Evolutionary conservation across 2,888 invertebrate genomes (phyloP).

Genomic region (Ectemnius lituratus): DNA sequence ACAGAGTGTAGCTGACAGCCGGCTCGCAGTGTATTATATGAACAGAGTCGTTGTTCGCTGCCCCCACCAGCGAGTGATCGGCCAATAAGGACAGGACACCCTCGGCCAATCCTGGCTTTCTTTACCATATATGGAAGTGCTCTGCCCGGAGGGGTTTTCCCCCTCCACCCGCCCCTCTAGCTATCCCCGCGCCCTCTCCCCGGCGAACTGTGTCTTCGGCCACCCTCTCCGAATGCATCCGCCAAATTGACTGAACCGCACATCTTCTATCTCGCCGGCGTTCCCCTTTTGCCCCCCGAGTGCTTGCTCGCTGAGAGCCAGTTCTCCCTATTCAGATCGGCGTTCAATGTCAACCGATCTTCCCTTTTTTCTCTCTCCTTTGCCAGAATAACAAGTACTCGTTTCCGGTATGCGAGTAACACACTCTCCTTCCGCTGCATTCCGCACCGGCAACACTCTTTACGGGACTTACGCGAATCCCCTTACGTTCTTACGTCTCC

Average conservation of each 20-base stretch:
- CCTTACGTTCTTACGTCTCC: neutral
- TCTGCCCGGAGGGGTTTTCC: constrained; percentile 80
- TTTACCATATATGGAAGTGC: constrained; percentile 90
- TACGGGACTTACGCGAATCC: neutral
- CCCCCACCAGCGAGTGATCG: constrained; percentile 63
- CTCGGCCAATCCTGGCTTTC: constrained; percentile 84
- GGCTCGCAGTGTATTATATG: constrained; percentile 74
- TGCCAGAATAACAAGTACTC: constrained; percentile 24
- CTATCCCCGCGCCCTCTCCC: constrained; percentile 9
- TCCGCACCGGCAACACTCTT: neutral
- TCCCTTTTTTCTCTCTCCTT: constrained; percentile 11
- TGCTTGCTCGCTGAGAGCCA: neutral
- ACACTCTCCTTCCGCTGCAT: constrained; percentile 6
- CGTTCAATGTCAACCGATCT: constrained; percentile 52
- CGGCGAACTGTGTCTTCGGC: constrained; percentile 37
- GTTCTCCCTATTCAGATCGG: constrained; percentile 24
- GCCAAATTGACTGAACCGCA: constrained; percentile 53
- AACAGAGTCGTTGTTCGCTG: constrained; percentile 64
- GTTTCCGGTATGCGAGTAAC: constrained; percentile 36
- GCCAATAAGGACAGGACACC: constrained; percentile 75
- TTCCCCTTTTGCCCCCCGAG: constrained; percentile 10
- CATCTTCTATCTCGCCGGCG: constrained; percentile 44
- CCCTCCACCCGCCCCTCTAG: constrained; percentile 42
- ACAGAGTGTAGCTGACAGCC: constrained; percentile 73
- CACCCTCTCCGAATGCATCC: constrained; percentile 53